Percentiles rank a stretch among this genome's conserved stretches.
Evolutionary conservation across 1,140 invertebrate genomes (phyloP).

Genomic region (Drosophila neocordata): DNA sequence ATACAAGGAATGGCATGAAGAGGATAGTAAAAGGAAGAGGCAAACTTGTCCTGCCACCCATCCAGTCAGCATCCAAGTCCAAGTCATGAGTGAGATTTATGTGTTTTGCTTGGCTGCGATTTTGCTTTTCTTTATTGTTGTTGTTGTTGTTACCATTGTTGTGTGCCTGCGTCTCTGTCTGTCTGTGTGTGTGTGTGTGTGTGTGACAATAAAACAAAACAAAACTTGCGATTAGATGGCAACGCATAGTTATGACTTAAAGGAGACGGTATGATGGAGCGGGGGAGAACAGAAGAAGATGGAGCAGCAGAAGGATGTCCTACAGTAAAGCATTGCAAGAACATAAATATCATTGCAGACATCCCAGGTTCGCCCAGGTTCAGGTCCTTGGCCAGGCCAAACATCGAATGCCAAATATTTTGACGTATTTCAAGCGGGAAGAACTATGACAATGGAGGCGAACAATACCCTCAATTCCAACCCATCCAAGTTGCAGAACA

Average conservation of each 20-base stretch:
- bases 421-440: slow-evolving; percentile 70
- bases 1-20: not conserved
- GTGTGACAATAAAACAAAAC: slow-evolving; percentile 74
- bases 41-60: slow-evolving; percentile 21
- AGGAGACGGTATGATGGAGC: not conserved
- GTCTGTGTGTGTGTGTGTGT: slow-evolving; percentile 21
- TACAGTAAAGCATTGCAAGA: slow-evolving; percentile 18
- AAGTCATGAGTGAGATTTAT: slow-evolving; percentile 79
- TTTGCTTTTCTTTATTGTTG: slow-evolving; percentile 26
- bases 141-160: slow-evolving; percentile 10
- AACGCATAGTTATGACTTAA: slow-evolving; percentile 62
- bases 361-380: slow-evolving; percentile 24
- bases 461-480: not conserved
- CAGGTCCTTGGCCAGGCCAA: slow-evolving; percentile 46
- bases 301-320: slow-evolving; percentile 3
- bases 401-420: slow-evolving; percentile 81
- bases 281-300: not conserved
- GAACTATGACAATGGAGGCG: slow-evolving; percentile 14
- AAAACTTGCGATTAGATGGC: slow-evolving; percentile 78
- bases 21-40: slow-evolving; percentile 3
- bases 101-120: slow-evolving; percentile 77
- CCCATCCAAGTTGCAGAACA: not conserved
- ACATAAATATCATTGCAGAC: slow-evolving; percentile 66
- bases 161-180: too few relatives aligned
- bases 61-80: slow-evolving; percentile 44